Conservation (phyloP, 1,140 invertebrate species). For the Tetranychus urticae region DNA sequence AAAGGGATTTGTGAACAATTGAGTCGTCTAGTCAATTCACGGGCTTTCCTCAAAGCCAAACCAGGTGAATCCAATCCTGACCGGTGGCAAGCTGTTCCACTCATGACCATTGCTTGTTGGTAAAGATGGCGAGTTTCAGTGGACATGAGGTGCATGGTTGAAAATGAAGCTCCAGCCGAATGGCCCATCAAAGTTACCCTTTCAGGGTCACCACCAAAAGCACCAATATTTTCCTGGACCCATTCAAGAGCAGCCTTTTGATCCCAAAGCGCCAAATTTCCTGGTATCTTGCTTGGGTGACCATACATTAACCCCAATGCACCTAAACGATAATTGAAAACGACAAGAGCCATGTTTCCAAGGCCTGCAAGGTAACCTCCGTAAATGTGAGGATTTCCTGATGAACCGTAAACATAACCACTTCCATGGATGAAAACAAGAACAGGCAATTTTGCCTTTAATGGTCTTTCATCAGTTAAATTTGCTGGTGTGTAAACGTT, state of each 20-base stretch:
- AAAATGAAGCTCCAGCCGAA: neutral
- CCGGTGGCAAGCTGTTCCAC: neutral
- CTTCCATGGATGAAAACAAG: slow-evolving; percentile 29
- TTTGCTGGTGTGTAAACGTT: slow-evolving; percentile 32
- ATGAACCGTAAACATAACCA: slow-evolving; percentile 32
- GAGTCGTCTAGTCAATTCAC: neutral
- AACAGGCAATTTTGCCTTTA: slow-evolving; percentile 21
- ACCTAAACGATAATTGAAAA: slow-evolving; percentile 54
- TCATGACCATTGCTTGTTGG: neutral
- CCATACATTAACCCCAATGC: slow-evolving; percentile 30
- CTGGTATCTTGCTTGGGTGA: slow-evolving; percentile 14
- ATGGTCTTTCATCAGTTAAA: neutral
- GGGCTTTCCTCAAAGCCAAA: neutral
- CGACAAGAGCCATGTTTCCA: slow-evolving; percentile 41
- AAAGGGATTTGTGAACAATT: neutral
- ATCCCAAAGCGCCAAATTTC: slow-evolving; percentile 28
- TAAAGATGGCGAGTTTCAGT: neutral
- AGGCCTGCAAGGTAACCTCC: slow-evolving; percentile 33
- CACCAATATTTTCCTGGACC: slow-evolving; percentile 8
- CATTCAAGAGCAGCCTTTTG: slow-evolving; percentile 28
- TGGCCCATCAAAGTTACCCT: neutral
- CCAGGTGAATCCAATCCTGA: neutral
- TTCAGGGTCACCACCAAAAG: neutral
- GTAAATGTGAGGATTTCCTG: slow-evolving; percentile 27
- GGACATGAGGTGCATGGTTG: neutral